Percentiles rank a stretch among this genome's conserved stretches.
Conservation (phyloP, 2,888 invertebrate genomes). For the Ctenicera cuprea region DNA sequence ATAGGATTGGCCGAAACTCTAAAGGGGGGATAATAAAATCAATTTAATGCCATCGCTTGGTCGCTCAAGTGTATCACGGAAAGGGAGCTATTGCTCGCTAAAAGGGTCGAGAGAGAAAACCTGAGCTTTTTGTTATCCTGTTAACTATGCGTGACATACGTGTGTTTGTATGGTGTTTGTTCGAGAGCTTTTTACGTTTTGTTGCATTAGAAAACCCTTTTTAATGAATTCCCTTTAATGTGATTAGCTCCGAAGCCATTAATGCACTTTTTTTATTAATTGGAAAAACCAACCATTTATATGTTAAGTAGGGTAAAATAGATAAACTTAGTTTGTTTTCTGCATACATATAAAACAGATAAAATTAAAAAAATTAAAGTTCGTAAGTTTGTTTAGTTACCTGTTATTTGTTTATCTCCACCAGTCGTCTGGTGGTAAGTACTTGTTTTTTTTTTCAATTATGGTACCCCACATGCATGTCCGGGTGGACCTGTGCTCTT, state of each 20-base stretch:
- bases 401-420: neutral
- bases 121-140: constrained; percentile 45
- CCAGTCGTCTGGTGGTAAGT: too few species aligned
- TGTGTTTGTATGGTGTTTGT: constrained; percentile 49
- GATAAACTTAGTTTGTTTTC: too few species aligned
- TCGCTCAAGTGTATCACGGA: constrained; percentile 50
- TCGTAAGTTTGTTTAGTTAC: too few species aligned
- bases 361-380: too few species aligned
- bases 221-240: constrained; percentile 44
- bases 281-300: constrained; percentile 2
- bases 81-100: constrained; percentile 41
- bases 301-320: neutral
- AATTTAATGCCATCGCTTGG: constrained; percentile 71
- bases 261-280: constrained; percentile 35
- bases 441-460: too few species aligned
- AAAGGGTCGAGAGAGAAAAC: constrained; percentile 43
- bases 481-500: neutral
- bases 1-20: constrained; percentile 67
- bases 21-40: constrained; percentile 72
- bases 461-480: too few species aligned
- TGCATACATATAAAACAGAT: too few species aligned
- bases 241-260: constrained; percentile 40
- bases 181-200: constrained; percentile 42
- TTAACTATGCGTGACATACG: constrained; percentile 51
- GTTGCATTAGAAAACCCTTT: constrained; percentile 43